Conservation (phyloP, 2,888 invertebrate species). For the Spodoptera picta region DNA sequence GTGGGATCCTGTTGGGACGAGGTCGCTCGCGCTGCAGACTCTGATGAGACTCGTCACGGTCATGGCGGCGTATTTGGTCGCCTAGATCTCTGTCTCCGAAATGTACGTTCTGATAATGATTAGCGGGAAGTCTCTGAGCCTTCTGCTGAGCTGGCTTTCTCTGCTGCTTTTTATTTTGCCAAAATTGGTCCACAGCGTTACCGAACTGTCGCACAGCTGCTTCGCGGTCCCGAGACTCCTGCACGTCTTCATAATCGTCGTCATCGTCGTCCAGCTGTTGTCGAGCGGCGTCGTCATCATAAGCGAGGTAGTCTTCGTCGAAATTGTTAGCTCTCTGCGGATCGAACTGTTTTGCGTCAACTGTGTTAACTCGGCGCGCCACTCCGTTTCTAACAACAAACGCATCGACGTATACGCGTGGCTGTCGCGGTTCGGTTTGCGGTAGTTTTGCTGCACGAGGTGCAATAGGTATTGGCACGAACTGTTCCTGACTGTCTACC, state of each 20-base stretch:
- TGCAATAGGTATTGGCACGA: constrained; percentile 71
- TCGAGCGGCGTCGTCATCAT: constrained; percentile 71
- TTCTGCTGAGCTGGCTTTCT: constrained; percentile 47
- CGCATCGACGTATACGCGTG: constrained; percentile 84
- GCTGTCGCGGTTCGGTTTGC: constrained; percentile 69
- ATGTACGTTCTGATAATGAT: constrained; percentile 81
- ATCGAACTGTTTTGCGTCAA: constrained; percentile 72
- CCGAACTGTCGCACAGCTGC: constrained; percentile 78
- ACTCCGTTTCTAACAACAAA: constrained; percentile 83
- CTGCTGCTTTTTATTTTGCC: constrained; percentile 72
- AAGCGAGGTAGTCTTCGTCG: constrained; percentile 73
- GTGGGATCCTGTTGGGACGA: constrained; percentile 65
- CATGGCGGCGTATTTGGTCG: constrained; percentile 61
- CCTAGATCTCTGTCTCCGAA: constrained; percentile 79
- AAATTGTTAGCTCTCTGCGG: constrained; percentile 59
- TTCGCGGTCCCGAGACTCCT: constrained; percentile 77
- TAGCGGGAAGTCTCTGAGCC: constrained; percentile 63
- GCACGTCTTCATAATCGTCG: constrained; percentile 82
- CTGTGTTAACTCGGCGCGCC: constrained; percentile 76
- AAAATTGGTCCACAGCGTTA: constrained; percentile 80
- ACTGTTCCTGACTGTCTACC: constrained; percentile 54
- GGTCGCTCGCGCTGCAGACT: constrained; percentile 68
- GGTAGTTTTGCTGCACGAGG: constrained; percentile 81
- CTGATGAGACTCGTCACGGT: constrained; percentile 65
- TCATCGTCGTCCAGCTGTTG: constrained; percentile 66